Conservation (phyloP, 2,113 vertebrate species). For the Aptenodytes patagonicus region DNA sequence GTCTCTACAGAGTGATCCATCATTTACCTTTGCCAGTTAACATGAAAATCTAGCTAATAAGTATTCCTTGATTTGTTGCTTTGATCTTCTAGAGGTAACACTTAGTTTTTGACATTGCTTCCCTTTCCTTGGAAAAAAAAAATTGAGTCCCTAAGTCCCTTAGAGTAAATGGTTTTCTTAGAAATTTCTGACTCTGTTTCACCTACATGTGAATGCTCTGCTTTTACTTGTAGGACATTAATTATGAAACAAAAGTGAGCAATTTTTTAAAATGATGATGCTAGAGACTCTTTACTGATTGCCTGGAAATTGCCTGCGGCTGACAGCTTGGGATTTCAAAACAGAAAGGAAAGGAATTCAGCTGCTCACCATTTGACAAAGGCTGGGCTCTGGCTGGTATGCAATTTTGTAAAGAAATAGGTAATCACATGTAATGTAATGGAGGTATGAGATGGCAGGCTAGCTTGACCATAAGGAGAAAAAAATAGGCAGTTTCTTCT, state of each 20-base stretch:
- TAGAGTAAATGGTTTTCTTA: neutral
- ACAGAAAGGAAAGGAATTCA: neutral
- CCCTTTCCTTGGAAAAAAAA: neutral
- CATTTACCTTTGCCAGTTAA: neutral
- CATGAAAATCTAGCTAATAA: neutral
- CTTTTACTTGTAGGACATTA: neutral
- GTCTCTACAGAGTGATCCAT: neutral
- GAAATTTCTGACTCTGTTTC: neutral
- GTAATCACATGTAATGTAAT: neutral
- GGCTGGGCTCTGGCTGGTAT: neutral
- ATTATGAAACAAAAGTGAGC: neutral
- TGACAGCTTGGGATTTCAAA: neutral
- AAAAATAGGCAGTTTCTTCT: neutral
- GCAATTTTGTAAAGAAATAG: neutral
- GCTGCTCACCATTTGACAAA: neutral
- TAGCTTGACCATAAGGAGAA: neutral
- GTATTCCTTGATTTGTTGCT: neutral
- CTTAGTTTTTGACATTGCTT: neutral
- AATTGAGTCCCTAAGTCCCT: neutral
- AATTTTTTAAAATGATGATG: neutral
- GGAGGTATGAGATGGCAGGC: neutral
- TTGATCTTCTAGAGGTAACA: neutral
- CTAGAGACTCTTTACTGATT: neutral
- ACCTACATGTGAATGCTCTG: neutral
- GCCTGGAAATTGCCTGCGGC: neutral